phyloP scores from a whole-genome alignment of 1,140 invertebrate genomes.

The Odontomachus brunneus region DNA sequence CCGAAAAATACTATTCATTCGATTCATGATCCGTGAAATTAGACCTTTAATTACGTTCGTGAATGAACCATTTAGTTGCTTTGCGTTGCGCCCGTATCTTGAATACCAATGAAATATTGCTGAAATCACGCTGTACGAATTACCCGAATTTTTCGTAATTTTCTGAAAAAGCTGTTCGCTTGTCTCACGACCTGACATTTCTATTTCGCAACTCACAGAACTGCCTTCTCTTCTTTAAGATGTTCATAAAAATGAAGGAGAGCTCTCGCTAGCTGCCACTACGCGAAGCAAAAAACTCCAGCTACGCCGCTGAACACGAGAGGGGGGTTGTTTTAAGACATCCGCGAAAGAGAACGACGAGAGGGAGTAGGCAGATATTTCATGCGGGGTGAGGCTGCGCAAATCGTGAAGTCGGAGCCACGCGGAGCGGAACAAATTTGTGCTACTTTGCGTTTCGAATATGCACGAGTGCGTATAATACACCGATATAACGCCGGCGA shows the following conservation, averaged over 20 bases:
- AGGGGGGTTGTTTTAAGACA: background rate
- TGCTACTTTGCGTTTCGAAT: slow-evolving; percentile 8
- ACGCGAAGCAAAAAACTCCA: background rate
- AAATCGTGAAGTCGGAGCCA: slow-evolving; percentile 9
- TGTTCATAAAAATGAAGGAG: background rate
- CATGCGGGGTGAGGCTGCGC: slow-evolving; percentile 25
- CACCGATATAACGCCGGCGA: background rate
- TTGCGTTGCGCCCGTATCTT: too few relatives aligned
- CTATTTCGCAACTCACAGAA: background rate
- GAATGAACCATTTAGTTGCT: too few relatives aligned
- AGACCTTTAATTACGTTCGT: background rate
- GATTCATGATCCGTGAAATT: background rate
- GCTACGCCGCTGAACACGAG: background rate
- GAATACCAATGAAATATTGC: too few relatives aligned
- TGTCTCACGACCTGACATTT: background rate
- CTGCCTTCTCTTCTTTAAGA: background rate
- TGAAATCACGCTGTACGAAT: too few relatives aligned
- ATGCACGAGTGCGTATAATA: background rate
- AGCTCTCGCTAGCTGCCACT: background rate
- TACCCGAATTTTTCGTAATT: background rate
- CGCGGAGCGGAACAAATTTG: slow-evolving; percentile 31
- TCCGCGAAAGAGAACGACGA: background rate
- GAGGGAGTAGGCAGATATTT: background rate
- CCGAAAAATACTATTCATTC: background rate
- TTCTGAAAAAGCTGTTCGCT: background rate